phyloP scores from a whole-genome alignment of 2,113 vertebrate species.

The Cebidichthys violaceus region DNA sequence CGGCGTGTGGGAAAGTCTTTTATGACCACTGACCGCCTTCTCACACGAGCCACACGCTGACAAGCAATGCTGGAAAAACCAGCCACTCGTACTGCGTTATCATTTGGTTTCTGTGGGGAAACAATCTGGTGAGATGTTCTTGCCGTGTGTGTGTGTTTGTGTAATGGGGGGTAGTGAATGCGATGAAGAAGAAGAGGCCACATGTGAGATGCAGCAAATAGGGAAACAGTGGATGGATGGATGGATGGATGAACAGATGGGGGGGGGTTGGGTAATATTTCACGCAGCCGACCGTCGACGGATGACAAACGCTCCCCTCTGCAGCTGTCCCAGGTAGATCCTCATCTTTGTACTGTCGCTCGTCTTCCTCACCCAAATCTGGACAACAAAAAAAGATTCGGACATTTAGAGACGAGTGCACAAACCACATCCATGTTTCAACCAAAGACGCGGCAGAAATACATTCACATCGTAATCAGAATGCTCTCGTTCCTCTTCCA shows the following conservation, averaged over 20 bases:
- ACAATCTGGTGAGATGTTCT: constrained; percentile 25
- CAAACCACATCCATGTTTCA: neutral
- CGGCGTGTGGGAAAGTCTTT: neutral
- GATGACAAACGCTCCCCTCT: constrained; percentile 96
- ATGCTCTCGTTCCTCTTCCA: neutral
- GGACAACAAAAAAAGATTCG: constrained; percentile 23
- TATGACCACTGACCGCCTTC: constrained; percentile 1
- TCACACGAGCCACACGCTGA: constrained; percentile 63
- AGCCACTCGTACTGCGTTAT: constrained; percentile 14
- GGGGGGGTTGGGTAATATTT: constrained; percentile 39
- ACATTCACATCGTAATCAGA: neutral
- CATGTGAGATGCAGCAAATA: constrained; percentile 7
- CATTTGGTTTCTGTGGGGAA: constrained; percentile 33
- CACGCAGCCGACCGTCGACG: constrained; percentile 95
- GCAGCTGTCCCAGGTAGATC: constrained; percentile 98
- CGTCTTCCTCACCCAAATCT: constrained; percentile 99
- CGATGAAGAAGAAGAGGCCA: constrained; percentile 27
- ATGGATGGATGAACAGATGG: constrained; percentile 39
- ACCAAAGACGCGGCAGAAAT: neutral
- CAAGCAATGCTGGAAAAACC: constrained; percentile 52
- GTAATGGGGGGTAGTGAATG: neutral
- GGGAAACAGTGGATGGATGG: constrained; percentile 14
- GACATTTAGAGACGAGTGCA: neutral
- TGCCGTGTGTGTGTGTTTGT: neutral
- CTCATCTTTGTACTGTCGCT: constrained; percentile 99